Conservation (phyloP, 2,113 vertebrate genomes). For the Cyanoderma ruficeps region DNA sequence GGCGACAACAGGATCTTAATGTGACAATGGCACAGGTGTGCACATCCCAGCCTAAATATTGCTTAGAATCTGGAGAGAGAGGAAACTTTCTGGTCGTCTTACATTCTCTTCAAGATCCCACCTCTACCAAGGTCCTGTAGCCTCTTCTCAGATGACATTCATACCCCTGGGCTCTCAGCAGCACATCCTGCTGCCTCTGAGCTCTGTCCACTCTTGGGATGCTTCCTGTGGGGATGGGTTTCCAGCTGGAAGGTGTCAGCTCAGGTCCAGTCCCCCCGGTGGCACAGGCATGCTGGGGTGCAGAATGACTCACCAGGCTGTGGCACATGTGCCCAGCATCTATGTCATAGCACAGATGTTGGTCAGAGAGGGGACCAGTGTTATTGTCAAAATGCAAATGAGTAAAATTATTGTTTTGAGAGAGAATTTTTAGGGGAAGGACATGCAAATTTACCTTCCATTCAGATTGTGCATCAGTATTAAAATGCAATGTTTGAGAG, state of each 20-base stretch:
- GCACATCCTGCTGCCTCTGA: not conserved
- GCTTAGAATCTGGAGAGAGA: not conserved
- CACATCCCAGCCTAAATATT: not conserved
- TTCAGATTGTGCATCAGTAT: slow-evolving; percentile 6
- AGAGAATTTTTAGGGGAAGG: slow-evolving; percentile 27
- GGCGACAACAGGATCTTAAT: not conserved
- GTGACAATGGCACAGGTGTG: not conserved
- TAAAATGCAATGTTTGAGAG: slow-evolving; percentile 9
- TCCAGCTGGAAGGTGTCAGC: not conserved
- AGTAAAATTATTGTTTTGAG: slow-evolving; percentile 17
- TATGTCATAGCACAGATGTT: not conserved
- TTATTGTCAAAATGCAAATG: slow-evolving; percentile 60
- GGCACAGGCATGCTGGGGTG: accelerated
- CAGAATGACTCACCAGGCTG: not conserved
- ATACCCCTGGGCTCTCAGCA: accelerated
- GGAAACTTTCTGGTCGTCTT: not conserved
- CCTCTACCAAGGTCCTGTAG: not conserved
- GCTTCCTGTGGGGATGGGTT: not conserved
- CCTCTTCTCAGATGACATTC: accelerated
- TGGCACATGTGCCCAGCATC: not conserved
- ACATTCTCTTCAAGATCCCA: not conserved
- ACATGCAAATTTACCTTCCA: slow-evolving; percentile 49
- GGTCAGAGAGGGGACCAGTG: not conserved
- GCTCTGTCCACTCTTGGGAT: not conserved
- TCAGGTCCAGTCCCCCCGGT: not conserved